Conservation (phyloP, 1,140 invertebrate genomes). For the Drosophila varians region DNA sequence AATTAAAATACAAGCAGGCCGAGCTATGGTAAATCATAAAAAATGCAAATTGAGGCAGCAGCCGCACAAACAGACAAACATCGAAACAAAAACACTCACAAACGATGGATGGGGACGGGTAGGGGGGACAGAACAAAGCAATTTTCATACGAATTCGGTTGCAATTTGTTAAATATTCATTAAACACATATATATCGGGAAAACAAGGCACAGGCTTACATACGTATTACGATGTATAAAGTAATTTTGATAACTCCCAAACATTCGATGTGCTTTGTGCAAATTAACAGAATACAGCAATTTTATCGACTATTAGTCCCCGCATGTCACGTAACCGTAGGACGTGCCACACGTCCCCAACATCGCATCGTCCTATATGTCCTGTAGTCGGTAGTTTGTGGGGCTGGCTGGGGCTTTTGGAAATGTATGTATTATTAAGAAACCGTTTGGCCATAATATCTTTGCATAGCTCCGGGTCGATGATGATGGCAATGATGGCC, state of each 20-base stretch:
- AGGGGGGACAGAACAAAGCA: conserved; percentile 46
- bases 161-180: conserved; percentile 63
- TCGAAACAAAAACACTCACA: conserved; percentile 4
- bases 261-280: conserved; percentile 48
- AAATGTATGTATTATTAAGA: conserved; percentile 55
- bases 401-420: background rate
- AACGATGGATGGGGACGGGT: too few relatives aligned
- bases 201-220: conserved; percentile 7
- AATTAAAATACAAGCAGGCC: conserved; percentile 26
- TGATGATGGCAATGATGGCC: conserved; percentile 35
- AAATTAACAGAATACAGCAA: conserved; percentile 55
- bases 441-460: conserved; percentile 46
- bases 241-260: conserved; percentile 37
- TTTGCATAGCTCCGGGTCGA: conserved; percentile 26
- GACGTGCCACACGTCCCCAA: conserved; percentile 34
- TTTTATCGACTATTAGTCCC: conserved; percentile 52
- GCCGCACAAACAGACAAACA: conserved; percentile 9
- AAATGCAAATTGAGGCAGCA: conserved; percentile 43
- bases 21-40: conserved; percentile 49
- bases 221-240: conserved; percentile 22
- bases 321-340: conserved; percentile 51
- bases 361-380: conserved; percentile 1
- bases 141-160: conserved; percentile 40
- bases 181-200: conserved; percentile 4
- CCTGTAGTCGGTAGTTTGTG: background rate